These are phyloP conservation scores for Limonius californicus DNA, from an alignment of 1,140 invertebrate genomes.

Conservation along the genomic window DNA sequence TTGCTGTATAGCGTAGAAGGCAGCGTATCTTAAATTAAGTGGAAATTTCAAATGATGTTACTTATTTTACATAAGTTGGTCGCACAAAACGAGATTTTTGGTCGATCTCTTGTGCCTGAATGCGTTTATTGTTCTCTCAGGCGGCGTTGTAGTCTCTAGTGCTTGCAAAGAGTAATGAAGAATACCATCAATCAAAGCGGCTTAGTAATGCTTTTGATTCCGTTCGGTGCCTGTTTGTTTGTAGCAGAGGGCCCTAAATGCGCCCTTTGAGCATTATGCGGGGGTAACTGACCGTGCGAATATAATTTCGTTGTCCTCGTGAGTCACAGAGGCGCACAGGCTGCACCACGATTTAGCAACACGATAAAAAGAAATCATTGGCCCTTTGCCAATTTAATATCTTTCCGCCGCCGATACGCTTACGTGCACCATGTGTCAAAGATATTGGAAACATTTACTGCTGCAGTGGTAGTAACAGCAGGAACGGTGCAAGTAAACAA, in stretches of 20 bases:
- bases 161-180: constrained; percentile 2
- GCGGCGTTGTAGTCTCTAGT: no score
- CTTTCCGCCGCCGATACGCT: not conserved
- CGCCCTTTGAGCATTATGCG: constrained; percentile 1
- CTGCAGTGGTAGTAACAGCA: not conserved
- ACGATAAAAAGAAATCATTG: constrained; percentile 2
- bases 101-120: no score
- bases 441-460: constrained; percentile 4
- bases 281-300: constrained; percentile 13
- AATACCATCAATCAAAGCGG: constrained; percentile 14
- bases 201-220: constrained; percentile 10
- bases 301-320: constrained; percentile 10
- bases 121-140: no score
- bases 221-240: constrained; percentile 1
- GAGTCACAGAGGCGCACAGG: not conserved
- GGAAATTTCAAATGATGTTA: no score
- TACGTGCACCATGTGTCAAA: constrained; percentile 7
- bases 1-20: no score
- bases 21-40: no score
- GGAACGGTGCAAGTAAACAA: not conserved
- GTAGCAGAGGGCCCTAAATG: not conserved
- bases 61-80: no score
- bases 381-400: constrained; percentile 10
- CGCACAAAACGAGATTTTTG: no score
- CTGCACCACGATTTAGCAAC: not conserved